phyloP scores from a whole-genome alignment of 2,797 vertebrate genomes.

The Scarus forsteni region DNA sequence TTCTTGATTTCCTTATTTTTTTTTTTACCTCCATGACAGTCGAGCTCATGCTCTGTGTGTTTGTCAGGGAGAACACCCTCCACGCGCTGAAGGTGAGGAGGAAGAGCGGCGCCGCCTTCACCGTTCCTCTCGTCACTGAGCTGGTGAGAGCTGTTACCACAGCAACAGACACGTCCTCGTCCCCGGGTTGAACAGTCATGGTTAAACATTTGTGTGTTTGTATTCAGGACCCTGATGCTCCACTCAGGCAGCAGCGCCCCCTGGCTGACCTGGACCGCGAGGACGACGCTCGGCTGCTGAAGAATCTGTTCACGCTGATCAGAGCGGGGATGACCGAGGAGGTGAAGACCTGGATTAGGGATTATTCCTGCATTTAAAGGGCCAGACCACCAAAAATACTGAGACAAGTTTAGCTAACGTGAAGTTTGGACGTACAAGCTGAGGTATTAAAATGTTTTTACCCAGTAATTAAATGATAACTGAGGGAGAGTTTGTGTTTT shows the following conservation, averaged over 20 bases:
- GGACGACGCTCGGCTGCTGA: slow-evolving; percentile 93
- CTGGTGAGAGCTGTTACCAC: slow-evolving; percentile 81
- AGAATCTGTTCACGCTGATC: slow-evolving; percentile 95
- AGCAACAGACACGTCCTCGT: not conserved
- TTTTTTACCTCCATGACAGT: too few species aligned
- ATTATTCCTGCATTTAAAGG: slow-evolving; percentile 1
- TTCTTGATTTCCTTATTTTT: not conserved
- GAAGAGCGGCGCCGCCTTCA: slow-evolving; percentile 81
- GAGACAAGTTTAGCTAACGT: too few species aligned
- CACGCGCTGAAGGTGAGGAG: slow-evolving; percentile 91
- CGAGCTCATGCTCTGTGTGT: slow-evolving; percentile 32
- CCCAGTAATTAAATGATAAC: too few species aligned
- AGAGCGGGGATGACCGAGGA: slow-evolving; percentile 97
- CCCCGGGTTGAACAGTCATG: not conserved
- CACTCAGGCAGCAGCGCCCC: slow-evolving; percentile 94
- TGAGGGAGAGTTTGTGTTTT: not conserved
- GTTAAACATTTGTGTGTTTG: not conserved
- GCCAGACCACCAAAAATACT: not conserved
- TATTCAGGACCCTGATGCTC: slow-evolving; percentile 94
- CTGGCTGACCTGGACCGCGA: slow-evolving; percentile 96
- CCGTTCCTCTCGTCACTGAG: slow-evolving; percentile 92
- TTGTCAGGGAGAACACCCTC: slow-evolving; percentile 94
- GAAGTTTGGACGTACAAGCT: too few species aligned
- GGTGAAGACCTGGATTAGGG: slow-evolving; percentile 72
- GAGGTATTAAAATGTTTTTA: too few species aligned